phyloP scores from a whole-genome alignment of 2,113 vertebrate genomes.

The Trogon melanurus region DNA sequence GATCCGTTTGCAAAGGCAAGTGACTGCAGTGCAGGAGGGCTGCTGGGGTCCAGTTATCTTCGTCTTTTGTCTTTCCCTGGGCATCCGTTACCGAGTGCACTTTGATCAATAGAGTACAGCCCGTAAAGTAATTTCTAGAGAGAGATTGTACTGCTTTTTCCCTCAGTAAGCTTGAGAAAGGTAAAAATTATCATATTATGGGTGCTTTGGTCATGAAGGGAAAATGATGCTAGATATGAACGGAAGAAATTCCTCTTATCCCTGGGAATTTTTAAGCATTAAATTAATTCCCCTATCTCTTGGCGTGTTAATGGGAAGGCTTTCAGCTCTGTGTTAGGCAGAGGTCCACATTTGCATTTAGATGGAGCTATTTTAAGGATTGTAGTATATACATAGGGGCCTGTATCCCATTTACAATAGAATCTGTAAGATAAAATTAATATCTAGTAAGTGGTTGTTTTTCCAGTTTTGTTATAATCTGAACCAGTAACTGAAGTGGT shows the following conservation, averaged over 20 bases:
- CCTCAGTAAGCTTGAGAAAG: slow-evolving; percentile 67
- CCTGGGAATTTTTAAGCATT: slow-evolving; percentile 75
- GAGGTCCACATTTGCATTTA: slow-evolving; percentile 82
- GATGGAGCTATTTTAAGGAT: slow-evolving; percentile 78
- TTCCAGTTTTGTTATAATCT: slow-evolving; percentile 56
- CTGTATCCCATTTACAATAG: slow-evolving; percentile 72
- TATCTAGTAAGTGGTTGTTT: slow-evolving; percentile 71
- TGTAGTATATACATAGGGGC: slow-evolving; percentile 32
- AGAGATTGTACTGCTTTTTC: slow-evolving; percentile 60
- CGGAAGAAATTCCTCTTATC: slow-evolving; percentile 73
- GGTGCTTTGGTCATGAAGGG: slow-evolving; percentile 71
- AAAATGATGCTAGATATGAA: slow-evolving; percentile 72
- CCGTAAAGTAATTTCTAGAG: slow-evolving; percentile 57
- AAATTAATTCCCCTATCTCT: slow-evolving; percentile 80
- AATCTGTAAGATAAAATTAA: slow-evolving; percentile 76
- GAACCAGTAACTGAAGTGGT: slow-evolving; percentile 50
- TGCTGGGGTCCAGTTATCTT: too few species aligned
- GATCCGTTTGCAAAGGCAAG: slow-evolving; percentile 16
- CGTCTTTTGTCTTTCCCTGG: slow-evolving; percentile 21
- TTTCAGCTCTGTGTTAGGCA: slow-evolving; percentile 72
- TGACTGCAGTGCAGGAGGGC: too few species aligned
- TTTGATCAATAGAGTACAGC: slow-evolving; percentile 39
- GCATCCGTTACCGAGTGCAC: slow-evolving; percentile 5
- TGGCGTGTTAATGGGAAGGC: slow-evolving; percentile 76
- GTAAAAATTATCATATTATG: slow-evolving; percentile 76